Evolutionary conservation across 2,797 vertebrate genomes (phyloP), one percentile per base, ranked within the genome.

Genomic region (Platalea minor): DNA sequence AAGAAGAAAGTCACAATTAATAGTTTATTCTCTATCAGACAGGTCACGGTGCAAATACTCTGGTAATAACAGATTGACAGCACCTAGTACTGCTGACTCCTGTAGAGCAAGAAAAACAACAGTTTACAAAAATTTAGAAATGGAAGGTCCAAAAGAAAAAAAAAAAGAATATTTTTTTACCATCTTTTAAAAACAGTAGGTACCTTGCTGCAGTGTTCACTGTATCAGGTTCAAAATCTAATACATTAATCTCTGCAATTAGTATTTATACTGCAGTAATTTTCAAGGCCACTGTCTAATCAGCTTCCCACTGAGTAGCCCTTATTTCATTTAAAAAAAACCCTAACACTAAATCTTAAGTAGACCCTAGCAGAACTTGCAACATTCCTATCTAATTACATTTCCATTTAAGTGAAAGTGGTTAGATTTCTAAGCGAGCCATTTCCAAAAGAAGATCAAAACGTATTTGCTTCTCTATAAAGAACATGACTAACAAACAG

Each of bases 1-100:
- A 93, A 93, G 86, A 95, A 97, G 78, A 95, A 96, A 93, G 48
- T 68, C 17, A 80, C 75, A 91, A 95, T 96, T 94, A 97, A 94
- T 95, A 77, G 37, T 50, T 89, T 50, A 75, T 91, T 91, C 93
- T 85, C 74, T 91, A 67, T 48, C 82, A 87, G 50, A 93, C 53
- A 78, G 50, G 51, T 89, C 51, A 96, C 1, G 79, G 91, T 91
- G 84, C 88, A 93, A 93, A 94, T 56, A 84, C 94, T 95, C 95
- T 95, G 95, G 91, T 95, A 95, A 73, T 90, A 93, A 96, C 69
- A 96, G 89, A 95, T 45, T 94, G 88, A 95, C n/a, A 93, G 79
- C 82, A 95, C 14, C 53, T 41, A 60, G 53, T 85, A 75, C 65
- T 84, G 89, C 76, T 88, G 73, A 84, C 53, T 61, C 75, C 23